These are phyloP conservation scores for Pipistrellus kuhlii DNA, from an alignment of 2,797 vertebrate genomes.

Conservation along the genomic window DNA sequence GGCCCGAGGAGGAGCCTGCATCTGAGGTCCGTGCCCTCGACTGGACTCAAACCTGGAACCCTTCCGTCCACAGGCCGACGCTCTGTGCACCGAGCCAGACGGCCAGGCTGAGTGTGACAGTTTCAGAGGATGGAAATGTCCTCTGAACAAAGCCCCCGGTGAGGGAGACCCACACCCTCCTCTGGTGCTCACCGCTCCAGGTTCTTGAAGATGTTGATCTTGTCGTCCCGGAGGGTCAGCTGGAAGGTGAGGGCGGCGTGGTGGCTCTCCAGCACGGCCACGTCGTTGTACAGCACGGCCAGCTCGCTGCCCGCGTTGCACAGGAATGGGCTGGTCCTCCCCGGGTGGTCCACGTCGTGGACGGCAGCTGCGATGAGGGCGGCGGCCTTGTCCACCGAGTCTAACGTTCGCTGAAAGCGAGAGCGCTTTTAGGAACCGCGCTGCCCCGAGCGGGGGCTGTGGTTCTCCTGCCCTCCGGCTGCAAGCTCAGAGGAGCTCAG, in stretches of 20 bases:
- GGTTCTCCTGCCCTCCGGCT: neutral
- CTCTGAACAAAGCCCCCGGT: neutral
- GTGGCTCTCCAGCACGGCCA: conserved; percentile 97
- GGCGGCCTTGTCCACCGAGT: conserved; percentile 94
- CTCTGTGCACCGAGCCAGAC: too few species aligned
- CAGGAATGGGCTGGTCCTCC: conserved; percentile 97
- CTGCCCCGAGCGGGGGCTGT: neutral
- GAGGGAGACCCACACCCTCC: too few species aligned
- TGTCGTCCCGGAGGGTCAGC: conserved; percentile 94
- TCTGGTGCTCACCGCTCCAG: conserved; percentile 92
- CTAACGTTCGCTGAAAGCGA: conserved; percentile 93
- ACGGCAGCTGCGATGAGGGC: conserved; percentile 96
- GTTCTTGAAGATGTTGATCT: conserved; percentile 98
- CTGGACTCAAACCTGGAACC: too few species aligned
- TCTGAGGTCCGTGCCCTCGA: too few species aligned
- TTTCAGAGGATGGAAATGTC: neutral
- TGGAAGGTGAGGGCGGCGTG: conserved; percentile 97
- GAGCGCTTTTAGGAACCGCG: neutral
- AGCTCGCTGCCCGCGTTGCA: conserved; percentile 96
- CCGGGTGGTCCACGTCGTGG: conserved; percentile 97
- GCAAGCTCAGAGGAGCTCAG: neutral
- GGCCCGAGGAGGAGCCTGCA: too few species aligned
- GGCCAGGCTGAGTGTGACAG: too few species aligned
- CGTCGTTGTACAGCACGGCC: conserved; percentile 96
- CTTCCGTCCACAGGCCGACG: too few species aligned